A percentile compares a stretch with the other conserved stretches of the same genome.
Evolutionary conservation across 2,797 vertebrate species (phyloP).

Genomic region (Melanogrammus aeglefinus): DNA sequence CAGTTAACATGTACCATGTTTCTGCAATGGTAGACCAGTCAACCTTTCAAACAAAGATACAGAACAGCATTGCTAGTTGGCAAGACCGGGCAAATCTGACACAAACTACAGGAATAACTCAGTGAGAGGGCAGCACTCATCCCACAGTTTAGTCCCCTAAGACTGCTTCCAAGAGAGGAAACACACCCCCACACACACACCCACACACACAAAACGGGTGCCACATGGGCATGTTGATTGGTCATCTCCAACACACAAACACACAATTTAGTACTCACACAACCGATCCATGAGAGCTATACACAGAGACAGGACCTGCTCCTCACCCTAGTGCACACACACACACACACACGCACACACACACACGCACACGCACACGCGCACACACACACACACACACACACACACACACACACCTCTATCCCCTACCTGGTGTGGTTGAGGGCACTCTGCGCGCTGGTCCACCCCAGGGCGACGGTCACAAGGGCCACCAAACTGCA

Average conservation of each 20-base stretch:
- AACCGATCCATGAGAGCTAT: too few species aligned
- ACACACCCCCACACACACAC: constrained; percentile 2
- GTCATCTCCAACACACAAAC: too few species aligned
- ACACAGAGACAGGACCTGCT: too few species aligned
- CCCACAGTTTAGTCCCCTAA: background rate
- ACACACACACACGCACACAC: background rate
- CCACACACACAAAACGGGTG: constrained; percentile 36
- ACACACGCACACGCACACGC: constrained; percentile 9
- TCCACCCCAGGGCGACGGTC: constrained; percentile 50
- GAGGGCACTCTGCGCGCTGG: constrained; percentile 49
- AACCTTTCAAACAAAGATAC: background rate
- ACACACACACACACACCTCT: constrained; percentile 21
- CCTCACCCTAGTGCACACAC: too few species aligned
- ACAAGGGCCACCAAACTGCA: constrained; percentile 51
- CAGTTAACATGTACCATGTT: background rate
- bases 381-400: constrained; percentile 41
- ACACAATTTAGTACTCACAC: too few species aligned
- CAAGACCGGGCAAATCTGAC: background rate
- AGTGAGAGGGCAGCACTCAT: background rate
- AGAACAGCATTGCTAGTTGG: background rate
- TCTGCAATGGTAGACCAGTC: background rate
- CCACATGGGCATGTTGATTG: too few species aligned
- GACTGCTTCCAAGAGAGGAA: background rate
- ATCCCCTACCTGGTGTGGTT: constrained; percentile 59
- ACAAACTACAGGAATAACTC: background rate